These are phyloP conservation scores for Poeciliopsis gracilis DNA, from an alignment of 2,797 vertebrate species.

Conservation along the genomic window DNA sequence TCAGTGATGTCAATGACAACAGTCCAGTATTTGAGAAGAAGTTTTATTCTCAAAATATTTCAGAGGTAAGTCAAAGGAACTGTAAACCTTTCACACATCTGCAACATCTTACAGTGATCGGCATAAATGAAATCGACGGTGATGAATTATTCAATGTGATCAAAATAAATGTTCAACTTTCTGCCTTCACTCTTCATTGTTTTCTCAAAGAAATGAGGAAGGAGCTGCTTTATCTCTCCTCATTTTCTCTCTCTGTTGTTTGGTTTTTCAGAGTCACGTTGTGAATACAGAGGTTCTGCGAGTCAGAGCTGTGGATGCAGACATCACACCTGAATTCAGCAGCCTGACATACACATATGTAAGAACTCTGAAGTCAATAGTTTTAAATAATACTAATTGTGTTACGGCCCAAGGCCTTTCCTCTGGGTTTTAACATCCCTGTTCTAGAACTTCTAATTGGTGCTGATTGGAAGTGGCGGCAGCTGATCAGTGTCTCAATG, in stretches of 20 bases:
- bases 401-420: too few species aligned
- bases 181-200: neutral
- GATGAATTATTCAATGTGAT: neutral
- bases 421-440: too few species aligned
- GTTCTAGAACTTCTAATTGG: too few species aligned
- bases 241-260: neutral
- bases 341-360: constrained; percentile 69
- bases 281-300: constrained; percentile 52
- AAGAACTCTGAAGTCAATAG: constrained; percentile 49
- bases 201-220: neutral
- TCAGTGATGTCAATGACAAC: constrained; percentile 77
- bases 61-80: constrained; percentile 70
- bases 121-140: neutral
- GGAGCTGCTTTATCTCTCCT: neutral
- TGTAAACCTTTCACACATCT: neutral
- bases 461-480: too few species aligned
- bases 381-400: neutral
- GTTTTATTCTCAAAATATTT: constrained; percentile 43
- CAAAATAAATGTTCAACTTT: neutral
- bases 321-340: constrained; percentile 51
- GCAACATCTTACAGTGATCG: neutral
- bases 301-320: constrained; percentile 76
- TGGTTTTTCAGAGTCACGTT: constrained; percentile 50
- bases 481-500: too few species aligned
- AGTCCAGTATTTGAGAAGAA: constrained; percentile 67